Base-by-base conservation (phyloP, 2,797 vertebrate species). In the Gobio occitaniae region DNA sequence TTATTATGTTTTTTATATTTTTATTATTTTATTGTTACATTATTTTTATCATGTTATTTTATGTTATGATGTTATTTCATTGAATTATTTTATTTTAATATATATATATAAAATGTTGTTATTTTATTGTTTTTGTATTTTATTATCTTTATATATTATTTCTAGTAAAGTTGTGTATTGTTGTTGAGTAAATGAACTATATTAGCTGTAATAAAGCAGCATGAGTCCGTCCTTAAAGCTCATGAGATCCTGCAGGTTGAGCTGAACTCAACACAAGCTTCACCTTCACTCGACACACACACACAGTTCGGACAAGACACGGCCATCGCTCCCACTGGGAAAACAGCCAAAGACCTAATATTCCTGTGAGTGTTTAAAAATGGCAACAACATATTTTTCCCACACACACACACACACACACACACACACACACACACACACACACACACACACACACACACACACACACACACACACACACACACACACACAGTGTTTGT, bases 341-440 rank as follows among this genome's bases (percentile, higher is more conserved):
- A 72, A 54, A 69, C 2, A 11, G 69, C n/a, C 1, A 21, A 36
- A 72, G 44, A 44, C 32, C 32, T 11, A 8, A 21, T 50, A 38
- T 54, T 77, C 75, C 66, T 15, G 9, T 15, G 32, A 44, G 44
- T 59, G 32, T 65, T 61, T 80, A 80, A 86, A 41, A 83, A 65
- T 61, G 21, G 70, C 48, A 87, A 41, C 25, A 66, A 68, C 16
- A 44, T 41, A 52, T 38, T 77, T 86, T 76, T 63, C 74, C 66
- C 80, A 25, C 25, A 25, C 25, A 25, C 25, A 25, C 25, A 25
- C 25, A 25, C 25, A 25, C 25, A 25, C 25, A 25, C 25, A 25
- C 25, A 25, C 25, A 25, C 25, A 25, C 25, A 25, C 25, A 25
- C 25, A 25, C 25, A 25, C 25, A 25, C 25, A 25, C 25, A 25